Evolutionary conservation across 2,113 vertebrate genomes (phyloP).

Genomic region (Oreocharis arfaki): DNA sequence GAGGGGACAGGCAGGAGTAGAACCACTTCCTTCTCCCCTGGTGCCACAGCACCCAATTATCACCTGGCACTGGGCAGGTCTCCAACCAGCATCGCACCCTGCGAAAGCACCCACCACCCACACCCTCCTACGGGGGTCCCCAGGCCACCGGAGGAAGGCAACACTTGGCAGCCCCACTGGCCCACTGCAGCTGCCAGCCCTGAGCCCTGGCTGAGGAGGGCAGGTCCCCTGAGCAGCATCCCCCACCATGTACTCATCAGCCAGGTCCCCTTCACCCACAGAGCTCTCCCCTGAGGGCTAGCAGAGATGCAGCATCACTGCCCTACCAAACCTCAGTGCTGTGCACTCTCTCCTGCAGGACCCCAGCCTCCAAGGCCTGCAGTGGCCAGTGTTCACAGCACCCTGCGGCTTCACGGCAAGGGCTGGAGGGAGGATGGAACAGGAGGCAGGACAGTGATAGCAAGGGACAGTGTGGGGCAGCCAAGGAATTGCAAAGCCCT

Average conservation of each 20-base stretch:
- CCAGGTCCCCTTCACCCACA: background rate
- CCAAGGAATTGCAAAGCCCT: background rate
- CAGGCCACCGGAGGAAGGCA: background rate
- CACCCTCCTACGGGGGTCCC: background rate
- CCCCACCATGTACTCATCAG: background rate
- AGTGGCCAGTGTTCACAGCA: background rate
- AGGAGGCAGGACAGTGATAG: background rate
- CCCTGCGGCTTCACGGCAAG: rapidly evolving
- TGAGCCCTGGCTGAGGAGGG: rapidly evolving
- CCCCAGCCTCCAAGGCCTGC: rapidly evolving
- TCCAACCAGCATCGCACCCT: rapidly evolving
- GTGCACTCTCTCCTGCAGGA: background rate
- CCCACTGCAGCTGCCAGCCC: background rate
- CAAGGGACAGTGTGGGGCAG: background rate
- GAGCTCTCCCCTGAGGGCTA: rapidly evolving
- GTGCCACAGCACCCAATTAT: background rate
- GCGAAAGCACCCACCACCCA: background rate
- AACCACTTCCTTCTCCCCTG: background rate
- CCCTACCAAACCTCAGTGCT: background rate
- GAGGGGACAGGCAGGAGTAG: background rate
- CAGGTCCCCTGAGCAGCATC: background rate
- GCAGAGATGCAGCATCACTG: background rate
- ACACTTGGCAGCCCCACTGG: background rate
- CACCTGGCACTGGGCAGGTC: background rate
- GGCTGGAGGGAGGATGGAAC: rapidly evolving